Percentiles rank a stretch among this genome's conserved stretches.
phyloP scores from a whole-genome alignment of 2,797 vertebrate species.

The Acipenser ruthenus region DNA sequence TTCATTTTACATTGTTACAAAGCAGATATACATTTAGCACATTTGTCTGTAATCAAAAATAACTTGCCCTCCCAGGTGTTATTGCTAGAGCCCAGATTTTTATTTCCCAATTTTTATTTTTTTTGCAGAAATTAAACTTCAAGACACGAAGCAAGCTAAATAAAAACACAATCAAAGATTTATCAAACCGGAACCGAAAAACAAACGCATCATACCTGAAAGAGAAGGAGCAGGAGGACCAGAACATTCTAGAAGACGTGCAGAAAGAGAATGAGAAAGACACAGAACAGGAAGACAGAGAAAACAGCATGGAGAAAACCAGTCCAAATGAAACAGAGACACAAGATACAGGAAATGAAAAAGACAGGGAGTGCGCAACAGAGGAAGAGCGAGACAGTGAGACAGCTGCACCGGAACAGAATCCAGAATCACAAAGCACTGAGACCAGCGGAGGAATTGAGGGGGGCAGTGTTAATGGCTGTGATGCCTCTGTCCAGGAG shows the following conservation, averaged over 20 bases:
- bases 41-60: not conserved
- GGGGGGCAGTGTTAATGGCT: too few relatives aligned
- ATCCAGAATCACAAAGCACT: too few relatives aligned
- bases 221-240: slow-evolving; percentile 46
- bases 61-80: not conserved
- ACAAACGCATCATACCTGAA: slow-evolving; percentile 33
- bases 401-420: too few relatives aligned
- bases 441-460: too few relatives aligned
- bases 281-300: slow-evolving; percentile 3
- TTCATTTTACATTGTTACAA: not conserved
- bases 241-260: slow-evolving; percentile 38
- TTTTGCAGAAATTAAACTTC: slow-evolving; percentile 64
- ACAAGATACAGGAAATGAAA: too few relatives aligned
- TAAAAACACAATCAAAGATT: slow-evolving; percentile 61
- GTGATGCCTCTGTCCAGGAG: too few relatives aligned
- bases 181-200: slow-evolving; percentile 57
- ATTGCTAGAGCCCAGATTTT: not conserved
- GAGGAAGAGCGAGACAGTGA: too few relatives aligned
- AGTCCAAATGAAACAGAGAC: too few relatives aligned
- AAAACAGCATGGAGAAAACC: slow-evolving; percentile 9
- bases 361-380: too few relatives aligned
- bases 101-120: not conserved
- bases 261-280: slow-evolving; percentile 28
- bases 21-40: not conserved
- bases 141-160: slow-evolving; percentile 59